Base-by-base conservation (phyloP, 64 coral and sea anemone species). In the Porites australiensis region DNA sequence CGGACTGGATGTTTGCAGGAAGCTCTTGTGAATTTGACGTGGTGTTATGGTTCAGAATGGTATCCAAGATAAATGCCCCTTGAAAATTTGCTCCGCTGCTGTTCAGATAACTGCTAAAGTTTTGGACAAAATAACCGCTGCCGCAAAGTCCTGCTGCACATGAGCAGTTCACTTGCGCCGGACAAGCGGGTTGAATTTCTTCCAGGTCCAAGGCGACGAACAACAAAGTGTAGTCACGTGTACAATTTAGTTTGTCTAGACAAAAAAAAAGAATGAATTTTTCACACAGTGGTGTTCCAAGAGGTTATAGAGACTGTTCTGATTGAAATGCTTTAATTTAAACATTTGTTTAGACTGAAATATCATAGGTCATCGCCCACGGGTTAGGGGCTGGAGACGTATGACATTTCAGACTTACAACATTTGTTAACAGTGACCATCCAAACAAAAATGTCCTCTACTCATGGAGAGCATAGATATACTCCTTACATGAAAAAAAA, bases 41-140 rank as follows among this genome's bases (percentile, higher is more conserved):
- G 21, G 85, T 92, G 94, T 96, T 89, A 75, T 96, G 88, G 76
- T 96, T 96, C 57, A 96, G 71, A 4, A 79, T 19, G 5, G 86
- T 93, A 43, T 96, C 94, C 50, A 96, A 5, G 8, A 96, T 49
- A 70, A 88, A 82, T 0, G 79, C 90, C 45, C 94, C 94, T 45
- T 89, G 86, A 13, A 96, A 43, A 11, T 62, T 22, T 9, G 53
- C 73, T 6, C 90, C 78, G 8, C 50, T 89, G 20, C 50, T 83
- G 27, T 73, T 88, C 8, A 96, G 77, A 50, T 89, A 86, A 47
- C 62, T 62, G 14, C 84, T 92, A 3, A 96, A 86, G 50, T 96
- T 96, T 7, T 59, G 18, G 9, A 96, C 75, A 47, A 92, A 96
- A 46, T 88, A 91, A 8, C 2, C 0, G 64, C 94, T 96, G 13